Evolutionary conservation across 1,140 invertebrate genomes (phyloP), one percentile per base, ranked within the genome.

Genomic region (Coptotermes formosanus): DNA sequence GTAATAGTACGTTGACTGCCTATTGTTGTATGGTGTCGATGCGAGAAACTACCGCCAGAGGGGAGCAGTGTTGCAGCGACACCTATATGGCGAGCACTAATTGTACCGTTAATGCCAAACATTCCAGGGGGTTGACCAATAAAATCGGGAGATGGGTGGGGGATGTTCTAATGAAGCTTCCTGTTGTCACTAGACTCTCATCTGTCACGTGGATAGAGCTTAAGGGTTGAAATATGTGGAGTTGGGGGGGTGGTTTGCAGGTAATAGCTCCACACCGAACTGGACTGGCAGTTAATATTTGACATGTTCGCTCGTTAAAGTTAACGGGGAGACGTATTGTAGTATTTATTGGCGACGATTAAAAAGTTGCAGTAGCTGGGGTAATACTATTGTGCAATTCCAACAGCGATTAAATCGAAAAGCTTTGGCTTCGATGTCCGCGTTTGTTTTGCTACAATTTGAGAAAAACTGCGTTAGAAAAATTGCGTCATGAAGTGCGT

Each of bases 61-160:
- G 64, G 64, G 64, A 75, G 64, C 14, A 30, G 25, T 75, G 64
- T 75, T 75, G 30, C 25, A n/a, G 59, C 59, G 12, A 64, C 59
- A 75, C 64, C 64, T 75, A 75, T 75, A 75, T 75, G 6, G 64
- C n/a, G n/a, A 75, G 64, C 64, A 75, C 64, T 75, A 75, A 75
- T 75, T 75, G 64, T 75, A 75, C 7, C n/a, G 9, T 75, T 75
- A 75, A 75, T 75, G 25, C 64, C 64, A n/a, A 30, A 30, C 64
- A 75, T 75, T 75, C 64, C 64, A 75, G 64, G 64, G 64, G 64
- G 64, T 75, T 75, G 64, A 75, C 64, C 64, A 75, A 75, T 75
- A 75, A 75, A 75, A 75, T 30, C n/a, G 64, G 64, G 52, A 48
- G 2, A 1, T 12, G 19, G 14, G 52, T 12, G 45, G 52, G 64